phyloP scores from a whole-genome alignment of 2,797 vertebrate genomes.

The Chaetodon trifasciatus region DNA sequence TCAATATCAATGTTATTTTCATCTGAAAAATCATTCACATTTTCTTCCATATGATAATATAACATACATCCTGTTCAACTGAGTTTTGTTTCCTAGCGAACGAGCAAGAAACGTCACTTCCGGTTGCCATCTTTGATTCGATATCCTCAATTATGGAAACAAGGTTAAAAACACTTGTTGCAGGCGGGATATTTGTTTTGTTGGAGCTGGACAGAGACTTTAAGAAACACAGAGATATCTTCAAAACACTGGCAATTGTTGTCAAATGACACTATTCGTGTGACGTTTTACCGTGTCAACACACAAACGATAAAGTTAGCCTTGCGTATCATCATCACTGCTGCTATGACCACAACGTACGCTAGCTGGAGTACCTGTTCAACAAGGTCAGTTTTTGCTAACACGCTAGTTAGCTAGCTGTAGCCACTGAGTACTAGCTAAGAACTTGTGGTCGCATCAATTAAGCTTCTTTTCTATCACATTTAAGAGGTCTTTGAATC shows the following conservation, averaged over 20 bases:
- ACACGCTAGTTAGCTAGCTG: not conserved
- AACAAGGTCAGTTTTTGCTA: not conserved
- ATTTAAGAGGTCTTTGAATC: not conserved
- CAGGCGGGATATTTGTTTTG: not conserved
- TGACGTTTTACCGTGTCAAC: not conserved
- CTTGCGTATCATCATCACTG: not conserved
- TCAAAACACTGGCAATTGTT: not conserved
- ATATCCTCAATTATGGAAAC: not conserved
- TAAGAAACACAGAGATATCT: not conserved
- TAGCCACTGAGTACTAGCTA: not conserved
- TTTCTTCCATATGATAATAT: not conserved
- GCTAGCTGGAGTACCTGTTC: not conserved
- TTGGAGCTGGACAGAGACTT: too few relatives aligned
- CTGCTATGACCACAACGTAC: not conserved
- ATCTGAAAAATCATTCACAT: not conserved
- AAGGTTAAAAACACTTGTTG: not conserved
- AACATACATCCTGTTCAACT: not conserved
- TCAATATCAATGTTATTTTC: not conserved
- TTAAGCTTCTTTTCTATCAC: not conserved
- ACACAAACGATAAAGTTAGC: not conserved
- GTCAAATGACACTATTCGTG: not conserved
- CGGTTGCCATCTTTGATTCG: slow-evolving; percentile 16
- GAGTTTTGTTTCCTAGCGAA: too few relatives aligned
- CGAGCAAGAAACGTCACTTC: not conserved
- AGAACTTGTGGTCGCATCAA: not conserved